Base-by-base conservation (phyloP, 30 jellyfish, hydroid and myxozoan genomes). In the Chironex yamaguchii region DNA sequence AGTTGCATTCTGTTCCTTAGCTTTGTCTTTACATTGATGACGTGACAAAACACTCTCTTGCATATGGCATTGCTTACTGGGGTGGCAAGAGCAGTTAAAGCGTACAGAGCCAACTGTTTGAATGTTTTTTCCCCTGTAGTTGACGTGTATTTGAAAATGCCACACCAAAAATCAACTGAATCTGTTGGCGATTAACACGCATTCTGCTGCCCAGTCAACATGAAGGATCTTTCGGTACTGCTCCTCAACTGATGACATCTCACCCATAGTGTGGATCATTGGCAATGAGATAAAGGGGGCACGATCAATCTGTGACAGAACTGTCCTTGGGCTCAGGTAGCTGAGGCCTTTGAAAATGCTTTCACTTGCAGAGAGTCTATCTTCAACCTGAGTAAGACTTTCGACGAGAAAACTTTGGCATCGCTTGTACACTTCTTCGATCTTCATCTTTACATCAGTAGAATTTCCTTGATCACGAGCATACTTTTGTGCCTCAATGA, bases 61-160 rank as follows among this genome's bases (percentile, higher is more conserved):
- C 84, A 73, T 17, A 82, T 53, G 78, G 90, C 92, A 82, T 82
- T 82, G 92, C 92, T 82, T 24, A 82, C 81, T 17, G 92, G 91
- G 35, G 91, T 82, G 65, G 84, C 84, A 68, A 68, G 89, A 30
- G 78, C 65, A 28, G 92, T 68, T 22, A 82, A 32, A 32, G 91
- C 92, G 68, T 64, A 82, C 24, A 30, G 33, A 22, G 28, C 65
- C 33, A 71, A 76, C 27, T 71, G 23, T 71, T 71, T 71, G 34
- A 71, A 71, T 42, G 58, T 42, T 4, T 4, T 42, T 42, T 64
- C 49, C 34, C 78, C 78, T 64, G 78, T 21, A 64, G 26, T 64
- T 9, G 86, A n/a, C 34, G 36, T 29, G 76, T 77, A 32, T 49
- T 77, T 65, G 64, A 77, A 34, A 13, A 25, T 21, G 22, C 71